Conservation (phyloP, 2,888 invertebrate genomes). For the Aphodius granarius region DNA sequence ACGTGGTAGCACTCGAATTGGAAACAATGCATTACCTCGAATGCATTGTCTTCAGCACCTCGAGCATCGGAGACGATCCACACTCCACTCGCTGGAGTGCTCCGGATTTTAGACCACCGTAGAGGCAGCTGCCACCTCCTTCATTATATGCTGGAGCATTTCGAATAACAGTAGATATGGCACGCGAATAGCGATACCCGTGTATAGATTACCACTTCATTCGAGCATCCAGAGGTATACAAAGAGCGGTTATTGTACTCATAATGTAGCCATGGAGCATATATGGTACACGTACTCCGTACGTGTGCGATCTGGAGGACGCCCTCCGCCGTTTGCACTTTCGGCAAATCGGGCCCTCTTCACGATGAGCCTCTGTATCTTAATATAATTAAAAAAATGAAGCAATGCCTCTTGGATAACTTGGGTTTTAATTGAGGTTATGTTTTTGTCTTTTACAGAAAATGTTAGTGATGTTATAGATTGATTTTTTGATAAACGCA, state of each 20-base stretch:
- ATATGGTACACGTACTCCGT: background rate
- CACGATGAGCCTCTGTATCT: background rate
- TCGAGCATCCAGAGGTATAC: background rate
- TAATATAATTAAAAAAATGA: background rate
- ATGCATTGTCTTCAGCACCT: conserved; percentile 32
- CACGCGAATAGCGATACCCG: conserved; percentile 40
- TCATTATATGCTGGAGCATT: conserved; percentile 23
- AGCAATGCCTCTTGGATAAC: background rate
- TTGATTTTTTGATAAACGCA: no score
- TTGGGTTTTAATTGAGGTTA: background rate
- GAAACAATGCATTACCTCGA: conserved; percentile 27
- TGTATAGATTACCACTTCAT: conserved; percentile 34
- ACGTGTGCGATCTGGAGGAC: background rate
- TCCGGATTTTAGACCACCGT: conserved; percentile 36
- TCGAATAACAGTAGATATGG: conserved; percentile 39
- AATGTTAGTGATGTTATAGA: no score
- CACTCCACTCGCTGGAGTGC: conserved; percentile 31
- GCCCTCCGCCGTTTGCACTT: conserved; percentile 16
- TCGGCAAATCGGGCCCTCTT: background rate
- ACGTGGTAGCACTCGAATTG: conserved; percentile 31
- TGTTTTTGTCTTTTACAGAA: background rate
- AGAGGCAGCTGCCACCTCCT: conserved; percentile 37
- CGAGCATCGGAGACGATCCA: conserved; percentile 7
- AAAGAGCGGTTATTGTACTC: background rate
- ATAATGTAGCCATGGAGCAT: background rate